phyloP scores from a whole-genome alignment of 2,797 vertebrate genomes.

The Hapalemur alaotrensis region DNA sequence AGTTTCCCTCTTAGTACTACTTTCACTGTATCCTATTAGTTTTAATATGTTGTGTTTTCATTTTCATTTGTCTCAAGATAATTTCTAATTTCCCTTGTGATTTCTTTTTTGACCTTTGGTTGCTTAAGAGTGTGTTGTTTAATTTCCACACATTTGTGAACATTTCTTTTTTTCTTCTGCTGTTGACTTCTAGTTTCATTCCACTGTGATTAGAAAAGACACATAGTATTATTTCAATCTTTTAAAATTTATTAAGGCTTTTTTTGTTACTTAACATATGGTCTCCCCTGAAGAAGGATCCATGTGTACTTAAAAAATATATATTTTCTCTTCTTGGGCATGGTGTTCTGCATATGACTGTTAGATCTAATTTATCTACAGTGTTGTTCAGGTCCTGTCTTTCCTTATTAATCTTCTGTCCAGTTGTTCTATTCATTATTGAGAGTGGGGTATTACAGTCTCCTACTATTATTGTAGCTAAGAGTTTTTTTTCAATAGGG shows the following conservation, averaged over 20 bases:
- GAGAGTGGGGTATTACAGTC: background rate
- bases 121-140: background rate
- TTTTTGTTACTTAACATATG: background rate
- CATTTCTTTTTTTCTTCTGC: background rate
- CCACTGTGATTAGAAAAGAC: background rate
- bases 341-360: background rate
- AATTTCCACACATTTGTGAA: background rate
- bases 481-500: background rate
- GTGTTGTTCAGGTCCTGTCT: background rate
- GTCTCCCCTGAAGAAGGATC: background rate
- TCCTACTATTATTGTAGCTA: background rate
- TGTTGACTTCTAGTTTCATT: conserved; percentile 15
- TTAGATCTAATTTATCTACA: background rate
- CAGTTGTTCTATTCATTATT: background rate
- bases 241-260: background rate
- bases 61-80: conserved; percentile 6
- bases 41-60: background rate
- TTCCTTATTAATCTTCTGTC: background rate
- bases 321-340: background rate
- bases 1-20: background rate
- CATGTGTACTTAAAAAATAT: background rate
- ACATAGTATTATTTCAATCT: background rate
- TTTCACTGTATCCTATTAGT: background rate
- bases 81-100: background rate
- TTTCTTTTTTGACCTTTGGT: background rate